phyloP scores from a whole-genome alignment of 2,797 vertebrate genomes.

The Dromococcyx pavoninus region DNA sequence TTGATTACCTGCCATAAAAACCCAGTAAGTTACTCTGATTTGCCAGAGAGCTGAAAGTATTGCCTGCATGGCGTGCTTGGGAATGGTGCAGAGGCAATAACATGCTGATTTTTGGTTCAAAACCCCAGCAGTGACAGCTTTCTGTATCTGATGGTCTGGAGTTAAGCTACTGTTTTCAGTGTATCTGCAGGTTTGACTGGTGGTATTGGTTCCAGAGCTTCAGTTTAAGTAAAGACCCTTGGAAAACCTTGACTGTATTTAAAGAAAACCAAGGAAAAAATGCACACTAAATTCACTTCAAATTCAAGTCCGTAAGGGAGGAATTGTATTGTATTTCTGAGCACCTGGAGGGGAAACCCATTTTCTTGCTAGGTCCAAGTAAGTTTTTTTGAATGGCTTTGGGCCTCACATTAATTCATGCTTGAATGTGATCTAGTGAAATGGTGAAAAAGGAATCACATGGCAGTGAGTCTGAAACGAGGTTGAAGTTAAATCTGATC shows the following conservation, averaged over 20 bases:
- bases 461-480: neutral
- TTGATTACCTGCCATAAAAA: conserved; percentile 50
- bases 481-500: neutral
- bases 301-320: accelerated
- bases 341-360: neutral
- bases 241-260: neutral
- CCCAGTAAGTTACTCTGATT: neutral
- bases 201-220: neutral
- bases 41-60: neutral
- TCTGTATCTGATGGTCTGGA: neutral
- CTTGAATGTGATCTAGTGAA: neutral
- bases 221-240: neutral
- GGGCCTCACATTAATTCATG: accelerated
- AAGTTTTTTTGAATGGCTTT: neutral
- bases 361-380: neutral
- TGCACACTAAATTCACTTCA: neutral
- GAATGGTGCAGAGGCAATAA: neutral
- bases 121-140: neutral
- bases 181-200: neutral
- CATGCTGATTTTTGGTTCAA: neutral
- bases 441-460: neutral
- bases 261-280: neutral
- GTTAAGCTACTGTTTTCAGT: neutral
- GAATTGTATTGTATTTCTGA: neutral
- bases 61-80: neutral